Base-by-base conservation (phyloP, 2,797 vertebrate genomes). In the Hydrophis major region DNA sequence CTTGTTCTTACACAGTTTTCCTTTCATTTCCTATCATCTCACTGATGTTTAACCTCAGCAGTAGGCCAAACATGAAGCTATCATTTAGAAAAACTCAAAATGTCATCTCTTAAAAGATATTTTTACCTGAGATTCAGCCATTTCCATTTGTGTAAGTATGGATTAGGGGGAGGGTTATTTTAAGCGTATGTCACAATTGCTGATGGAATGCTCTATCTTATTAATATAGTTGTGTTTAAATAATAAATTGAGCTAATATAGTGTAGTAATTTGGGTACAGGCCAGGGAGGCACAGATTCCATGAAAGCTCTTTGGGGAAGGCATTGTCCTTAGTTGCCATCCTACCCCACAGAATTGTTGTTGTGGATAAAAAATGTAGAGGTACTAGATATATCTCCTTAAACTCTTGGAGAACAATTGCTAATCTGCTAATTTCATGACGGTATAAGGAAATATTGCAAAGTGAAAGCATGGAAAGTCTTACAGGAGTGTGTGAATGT, bases 1-100 rank as follows among this genome's bases (percentile, higher is more conserved):
- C 92, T 94, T 95, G 93, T 83, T 95, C 94, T 93, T 94, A 95
- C 96, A 94, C 92, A 92, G 91, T 94, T 86, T 57, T 90, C 83
- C 20, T 97, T 97, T 97, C 97, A 94, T 95, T 97, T 96, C 97
- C 96, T 97, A 96, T 94, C 96, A 97, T 98, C 97, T 95, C 95
- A 94, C 93, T 96, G 96, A 96, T 96, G 94, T 96, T 95, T 95
- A 94, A 96, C 96, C 97, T 97, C 96, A 97, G 94, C 97, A 97
- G 94, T 97, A 97, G 97, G 97, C 96, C 97, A 97, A 92, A 94
- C 93, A 92, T 93, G 95, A 94, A 92, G 92, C 74, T 96, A 95
- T 95, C 91, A 92, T 93, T 94, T 94, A 95, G 95, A 95, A 50
- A 95, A 96, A 94, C 95, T 96, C 95, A 78, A 87, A 93, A 90